Evolutionary conservation across 2,113 vertebrate genomes (phyloP).

Genomic region (Crotophaga sulcirostris): DNA sequence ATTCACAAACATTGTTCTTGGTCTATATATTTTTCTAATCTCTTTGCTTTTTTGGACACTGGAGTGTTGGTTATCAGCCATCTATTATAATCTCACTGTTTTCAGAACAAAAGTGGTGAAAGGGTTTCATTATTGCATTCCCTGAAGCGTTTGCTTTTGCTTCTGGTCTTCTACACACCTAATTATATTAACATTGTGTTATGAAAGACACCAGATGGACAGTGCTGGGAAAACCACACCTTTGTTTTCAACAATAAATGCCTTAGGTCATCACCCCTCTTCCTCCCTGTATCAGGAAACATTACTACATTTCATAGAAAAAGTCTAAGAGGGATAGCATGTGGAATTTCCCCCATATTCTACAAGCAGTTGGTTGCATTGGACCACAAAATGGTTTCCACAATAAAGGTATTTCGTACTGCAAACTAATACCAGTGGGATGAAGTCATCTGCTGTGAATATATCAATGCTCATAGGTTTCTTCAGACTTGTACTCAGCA

Average conservation of each 20-base stretch:
- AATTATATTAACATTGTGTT: conserved; percentile 11
- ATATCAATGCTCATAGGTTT: background rate
- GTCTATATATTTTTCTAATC: background rate
- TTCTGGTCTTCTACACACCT: conserved; percentile 27
- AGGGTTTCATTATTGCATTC: conserved; percentile 18
- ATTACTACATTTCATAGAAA: conserved; percentile 12
- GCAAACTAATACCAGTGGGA: background rate
- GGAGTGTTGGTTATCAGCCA: background rate
- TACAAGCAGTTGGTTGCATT: background rate
- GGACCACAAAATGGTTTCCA: background rate
- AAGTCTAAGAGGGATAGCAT: background rate
- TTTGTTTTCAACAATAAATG: conserved; percentile 14
- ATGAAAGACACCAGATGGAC: conserved; percentile 29
- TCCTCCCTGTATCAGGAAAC: background rate
- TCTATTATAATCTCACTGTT: conserved; percentile 7
- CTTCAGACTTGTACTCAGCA: background rate
- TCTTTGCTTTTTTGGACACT: background rate
- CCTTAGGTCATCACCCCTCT: conserved; percentile 4
- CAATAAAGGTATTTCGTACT: background rate
- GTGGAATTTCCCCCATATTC: background rate
- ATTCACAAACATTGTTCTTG: background rate
- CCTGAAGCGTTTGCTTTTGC: conserved; percentile 33
- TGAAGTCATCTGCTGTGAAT: background rate
- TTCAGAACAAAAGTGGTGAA: conserved; percentile 39
- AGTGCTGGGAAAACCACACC: conserved; percentile 15